Conservation (phyloP, 2,113 vertebrate genomes). For the Hipposideros armiger region DNA sequence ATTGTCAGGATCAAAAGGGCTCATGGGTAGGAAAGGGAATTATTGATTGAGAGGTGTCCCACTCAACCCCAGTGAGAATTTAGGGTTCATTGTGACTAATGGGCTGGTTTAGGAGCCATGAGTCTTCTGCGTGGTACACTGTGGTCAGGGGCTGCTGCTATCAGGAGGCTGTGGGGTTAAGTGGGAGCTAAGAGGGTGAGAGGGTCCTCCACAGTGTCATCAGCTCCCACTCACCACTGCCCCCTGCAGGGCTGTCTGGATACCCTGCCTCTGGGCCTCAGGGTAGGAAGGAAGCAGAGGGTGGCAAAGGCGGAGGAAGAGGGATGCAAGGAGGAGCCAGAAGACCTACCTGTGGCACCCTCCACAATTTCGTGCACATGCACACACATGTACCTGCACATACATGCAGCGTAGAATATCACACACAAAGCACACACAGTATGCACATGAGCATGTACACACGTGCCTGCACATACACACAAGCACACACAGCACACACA, state of each 20-base stretch:
- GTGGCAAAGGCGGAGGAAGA: neutral
- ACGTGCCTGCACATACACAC: too few relatives aligned
- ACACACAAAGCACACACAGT: neutral
- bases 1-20: neutral
- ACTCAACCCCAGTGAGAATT: neutral
- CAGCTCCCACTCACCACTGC: neutral
- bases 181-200: constrained; percentile 52
- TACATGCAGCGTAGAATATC: too few relatives aligned
- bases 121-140: neutral
- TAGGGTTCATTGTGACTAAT: neutral
- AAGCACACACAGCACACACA: neutral
- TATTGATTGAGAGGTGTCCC: neutral
- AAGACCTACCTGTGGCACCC: neutral
- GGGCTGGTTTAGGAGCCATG: neutral
- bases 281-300: neutral
- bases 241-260: neutral
- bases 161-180: neutral
- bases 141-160: neutral
- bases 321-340: neutral
- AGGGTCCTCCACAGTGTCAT: neutral
- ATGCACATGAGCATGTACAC: accelerated
- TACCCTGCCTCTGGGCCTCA: neutral
- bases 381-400: too few relatives aligned
- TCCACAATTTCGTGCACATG: accelerated
- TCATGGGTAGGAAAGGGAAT: neutral